A percentile compares a stretch with the other conserved stretches of the same genome.
These are phyloP conservation scores for Ranitomeya variabilis DNA, from an alignment of 2,113 vertebrate genomes.

Conservation along the genomic window DNA sequence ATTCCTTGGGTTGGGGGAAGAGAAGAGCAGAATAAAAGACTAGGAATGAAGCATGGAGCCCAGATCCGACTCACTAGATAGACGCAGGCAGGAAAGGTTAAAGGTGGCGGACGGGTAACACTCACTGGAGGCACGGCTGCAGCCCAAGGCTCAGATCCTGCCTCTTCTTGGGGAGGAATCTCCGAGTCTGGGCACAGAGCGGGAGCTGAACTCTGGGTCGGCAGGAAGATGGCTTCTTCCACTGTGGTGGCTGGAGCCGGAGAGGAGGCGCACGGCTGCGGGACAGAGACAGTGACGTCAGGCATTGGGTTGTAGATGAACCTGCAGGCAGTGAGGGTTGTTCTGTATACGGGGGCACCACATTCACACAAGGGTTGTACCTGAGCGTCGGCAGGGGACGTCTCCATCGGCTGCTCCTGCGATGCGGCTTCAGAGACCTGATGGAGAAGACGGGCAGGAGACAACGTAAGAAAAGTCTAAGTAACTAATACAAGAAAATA, in stretches of 20 bases:
- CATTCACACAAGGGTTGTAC: neutral
- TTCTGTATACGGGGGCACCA: no score
- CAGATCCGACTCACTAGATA: neutral
- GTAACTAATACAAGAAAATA: neutral
- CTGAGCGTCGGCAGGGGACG: slow-evolving; percentile 64
- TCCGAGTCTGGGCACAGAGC: slow-evolving; percentile 70
- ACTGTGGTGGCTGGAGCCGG: slow-evolving; percentile 88
- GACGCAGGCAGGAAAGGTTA: neutral
- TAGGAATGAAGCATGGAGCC: neutral
- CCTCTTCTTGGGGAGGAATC: slow-evolving; percentile 65
- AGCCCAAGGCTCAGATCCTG: slow-evolving; percentile 83
- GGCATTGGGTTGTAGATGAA: neutral
- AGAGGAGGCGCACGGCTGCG: slow-evolving; percentile 75
- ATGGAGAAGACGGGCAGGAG: neutral
- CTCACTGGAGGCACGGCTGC: slow-evolving; percentile 86
- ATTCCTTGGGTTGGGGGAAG: slow-evolving; percentile 73
- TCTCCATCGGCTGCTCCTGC: slow-evolving; percentile 70
- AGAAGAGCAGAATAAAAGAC: neutral
- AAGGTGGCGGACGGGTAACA: slow-evolving; percentile 17
- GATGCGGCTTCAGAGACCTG: neutral
- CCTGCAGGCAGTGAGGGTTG: neutral
- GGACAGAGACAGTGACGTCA: neutral
- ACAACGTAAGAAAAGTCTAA: neutral
- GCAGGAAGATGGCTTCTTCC: slow-evolving; percentile 85
- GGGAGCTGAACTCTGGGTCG: slow-evolving; percentile 58